Conservation (phyloP, 1,140 invertebrate species). For the Brachionus rotundiformis region DNA sequence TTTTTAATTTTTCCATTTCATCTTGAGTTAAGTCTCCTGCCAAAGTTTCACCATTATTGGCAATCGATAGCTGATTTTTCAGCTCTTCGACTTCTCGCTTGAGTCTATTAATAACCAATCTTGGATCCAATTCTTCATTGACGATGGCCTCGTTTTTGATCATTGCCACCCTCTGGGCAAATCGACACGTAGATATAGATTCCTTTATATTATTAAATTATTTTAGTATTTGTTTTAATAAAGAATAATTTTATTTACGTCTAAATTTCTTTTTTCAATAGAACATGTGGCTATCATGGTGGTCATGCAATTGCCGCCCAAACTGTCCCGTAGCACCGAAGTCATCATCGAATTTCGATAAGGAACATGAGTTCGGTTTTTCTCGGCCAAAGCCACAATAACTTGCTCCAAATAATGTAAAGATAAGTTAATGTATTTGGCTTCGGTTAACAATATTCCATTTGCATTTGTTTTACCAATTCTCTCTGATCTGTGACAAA, state of each 20-base stretch:
- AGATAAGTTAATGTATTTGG: slow-evolving; percentile 71
- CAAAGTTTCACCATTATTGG: slow-evolving; percentile 45
- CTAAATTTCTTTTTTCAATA: slow-evolving; percentile 66
- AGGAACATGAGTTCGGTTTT: slow-evolving; percentile 69
- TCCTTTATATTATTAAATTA: slow-evolving; percentile 64
- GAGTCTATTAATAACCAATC: slow-evolving; percentile 65
- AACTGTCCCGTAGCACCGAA: slow-evolving; percentile 69
- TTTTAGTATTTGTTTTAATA: no score
- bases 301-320: slow-evolving; percentile 72
- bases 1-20: slow-evolving; percentile 58
- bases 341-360: slow-evolving; percentile 72
- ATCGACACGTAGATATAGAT: slow-evolving; percentile 71
- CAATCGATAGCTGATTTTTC: slow-evolving; percentile 62
- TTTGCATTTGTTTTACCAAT: slow-evolving; percentile 64
- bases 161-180: slow-evolving; percentile 71
- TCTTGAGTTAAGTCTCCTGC: slow-evolving; percentile 48
- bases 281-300: slow-evolving; percentile 72
- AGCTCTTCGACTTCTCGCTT: slow-evolving; percentile 63
- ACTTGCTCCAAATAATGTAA: slow-evolving; percentile 73
- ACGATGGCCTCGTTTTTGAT: slow-evolving; percentile 68
- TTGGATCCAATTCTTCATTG: slow-evolving; percentile 68
- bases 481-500: slow-evolving; percentile 61
- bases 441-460: slow-evolving; percentile 68
- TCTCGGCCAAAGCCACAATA: slow-evolving; percentile 70
- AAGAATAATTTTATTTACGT: slow-evolving; percentile 57